Conservation (phyloP, 2,797 vertebrate genomes). For the Micrastur ruficollis region DNA sequence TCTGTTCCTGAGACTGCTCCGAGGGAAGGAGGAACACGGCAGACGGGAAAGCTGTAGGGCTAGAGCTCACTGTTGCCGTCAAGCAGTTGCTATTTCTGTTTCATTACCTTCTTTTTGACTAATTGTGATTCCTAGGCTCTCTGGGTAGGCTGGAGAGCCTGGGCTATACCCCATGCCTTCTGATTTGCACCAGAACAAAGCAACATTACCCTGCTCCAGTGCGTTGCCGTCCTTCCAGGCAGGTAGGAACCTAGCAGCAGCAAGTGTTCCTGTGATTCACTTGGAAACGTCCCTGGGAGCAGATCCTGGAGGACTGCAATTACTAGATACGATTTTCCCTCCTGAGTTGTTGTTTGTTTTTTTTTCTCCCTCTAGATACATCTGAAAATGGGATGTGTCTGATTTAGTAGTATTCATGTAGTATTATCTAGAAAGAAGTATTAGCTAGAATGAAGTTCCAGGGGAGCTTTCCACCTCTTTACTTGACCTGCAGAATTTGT, state of each 20-base stretch:
- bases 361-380: fast-evolving
- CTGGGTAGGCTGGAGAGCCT: not conserved
- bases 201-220: not conserved
- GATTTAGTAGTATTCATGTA: not conserved
- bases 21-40: not conserved
- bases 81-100: not conserved
- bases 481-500: not conserved
- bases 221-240: not conserved
- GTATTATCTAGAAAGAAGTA: not conserved
- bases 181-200: not conserved
- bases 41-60: not conserved
- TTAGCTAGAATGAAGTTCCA: not conserved
- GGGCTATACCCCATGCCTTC: not conserved
- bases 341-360: not conserved
- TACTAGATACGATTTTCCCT: not conserved
- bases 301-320: not conserved
- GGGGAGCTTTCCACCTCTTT: not conserved
- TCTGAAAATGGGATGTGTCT: not conserved
- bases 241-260: not conserved
- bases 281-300: not conserved
- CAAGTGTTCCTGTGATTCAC: not conserved
- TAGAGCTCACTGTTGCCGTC: not conserved
- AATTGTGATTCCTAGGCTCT: not conserved
- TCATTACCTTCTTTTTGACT: not conserved
- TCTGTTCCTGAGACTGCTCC: constrained; percentile 11